phyloP scores from a whole-genome alignment of 2,888 invertebrate genomes.

The Lydus trimaculatus region DNA sequence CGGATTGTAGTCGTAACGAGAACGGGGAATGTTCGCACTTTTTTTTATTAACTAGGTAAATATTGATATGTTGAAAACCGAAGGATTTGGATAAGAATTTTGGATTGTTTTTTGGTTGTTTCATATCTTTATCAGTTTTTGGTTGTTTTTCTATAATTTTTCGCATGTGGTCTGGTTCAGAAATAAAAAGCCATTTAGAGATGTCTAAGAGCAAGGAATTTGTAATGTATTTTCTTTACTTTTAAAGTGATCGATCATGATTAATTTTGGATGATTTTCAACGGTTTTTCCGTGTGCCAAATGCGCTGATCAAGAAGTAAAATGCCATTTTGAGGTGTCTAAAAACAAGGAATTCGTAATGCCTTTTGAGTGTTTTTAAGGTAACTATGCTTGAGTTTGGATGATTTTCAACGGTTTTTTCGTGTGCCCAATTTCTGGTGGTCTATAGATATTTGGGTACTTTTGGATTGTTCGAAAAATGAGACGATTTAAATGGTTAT shows the following conservation, averaged over 20 bases:
- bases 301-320: neutral
- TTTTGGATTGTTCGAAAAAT: no score
- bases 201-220: neutral
- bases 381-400: neutral
- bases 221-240: neutral
- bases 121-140: no score
- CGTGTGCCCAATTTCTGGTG: no score
- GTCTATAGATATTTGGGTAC: no score
- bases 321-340: no score
- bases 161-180: slow-evolving; percentile 2
- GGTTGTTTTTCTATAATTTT: neutral
- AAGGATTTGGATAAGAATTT: neutral
- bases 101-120: no score
- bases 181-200: slow-evolving; percentile 5
- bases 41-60: slow-evolving; percentile 7
- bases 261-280: slow-evolving; percentile 9
- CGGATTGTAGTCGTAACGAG: slow-evolving; percentile 1
- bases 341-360: neutral
- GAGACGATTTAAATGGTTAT: no score
- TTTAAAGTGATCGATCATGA: slow-evolving; percentile 1
- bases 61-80: slow-evolving; percentile 7
- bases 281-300: slow-evolving; percentile 1
- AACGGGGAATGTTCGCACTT: neutral
- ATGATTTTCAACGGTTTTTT: no score
- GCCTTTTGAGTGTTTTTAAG: neutral